Evolutionary conservation across 2,888 invertebrate species (phyloP).

Genomic region (Alitta virens): DNA sequence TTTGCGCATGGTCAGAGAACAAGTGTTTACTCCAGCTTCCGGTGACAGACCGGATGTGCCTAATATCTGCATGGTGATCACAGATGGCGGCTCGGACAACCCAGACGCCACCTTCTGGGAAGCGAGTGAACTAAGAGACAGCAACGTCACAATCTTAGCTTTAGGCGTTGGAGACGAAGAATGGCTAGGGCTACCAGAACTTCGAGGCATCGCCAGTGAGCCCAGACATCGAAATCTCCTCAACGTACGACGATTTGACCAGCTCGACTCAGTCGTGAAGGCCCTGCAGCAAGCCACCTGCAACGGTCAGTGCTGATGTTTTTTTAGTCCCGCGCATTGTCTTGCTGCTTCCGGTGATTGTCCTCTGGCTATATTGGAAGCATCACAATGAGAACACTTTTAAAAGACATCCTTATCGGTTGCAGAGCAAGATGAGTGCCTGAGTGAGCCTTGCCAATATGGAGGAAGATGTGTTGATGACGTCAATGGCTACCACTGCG

Average conservation of each 20-base stretch:
- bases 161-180: slow-evolving; percentile 5
- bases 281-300: slow-evolving; percentile 9
- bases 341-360: too few species aligned
- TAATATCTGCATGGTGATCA: slow-evolving; percentile 8
- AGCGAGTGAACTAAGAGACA: slow-evolving; percentile 4
- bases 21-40: slow-evolving; percentile 13
- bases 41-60: slow-evolving; percentile 12
- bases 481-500: slow-evolving; percentile 9
- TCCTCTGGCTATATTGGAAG: too few species aligned
- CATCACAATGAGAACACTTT: too few species aligned
- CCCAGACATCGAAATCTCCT: slow-evolving; percentile 8
- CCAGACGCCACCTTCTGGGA: background rate
- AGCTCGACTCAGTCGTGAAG: slow-evolving; percentile 8
- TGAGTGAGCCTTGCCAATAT: slow-evolving; percentile 3
- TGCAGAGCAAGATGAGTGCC: slow-evolving; percentile 9
- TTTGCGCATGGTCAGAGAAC: slow-evolving; percentile 3
- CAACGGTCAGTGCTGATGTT: slow-evolving; percentile 3
- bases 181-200: slow-evolving; percentile 9
- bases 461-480: slow-evolving; percentile 3
- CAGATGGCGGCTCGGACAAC: slow-evolving; percentile 11
- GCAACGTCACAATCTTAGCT: slow-evolving; percentile 3
- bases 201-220: slow-evolving; percentile 8
- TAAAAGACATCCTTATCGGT: background rate
- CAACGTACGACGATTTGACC: slow-evolving; percentile 6
- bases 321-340: too few species aligned